These are phyloP conservation scores for Cepaea nemoralis DNA, from an alignment of 1,140 invertebrate genomes.

Conservation along the genomic window DNA sequence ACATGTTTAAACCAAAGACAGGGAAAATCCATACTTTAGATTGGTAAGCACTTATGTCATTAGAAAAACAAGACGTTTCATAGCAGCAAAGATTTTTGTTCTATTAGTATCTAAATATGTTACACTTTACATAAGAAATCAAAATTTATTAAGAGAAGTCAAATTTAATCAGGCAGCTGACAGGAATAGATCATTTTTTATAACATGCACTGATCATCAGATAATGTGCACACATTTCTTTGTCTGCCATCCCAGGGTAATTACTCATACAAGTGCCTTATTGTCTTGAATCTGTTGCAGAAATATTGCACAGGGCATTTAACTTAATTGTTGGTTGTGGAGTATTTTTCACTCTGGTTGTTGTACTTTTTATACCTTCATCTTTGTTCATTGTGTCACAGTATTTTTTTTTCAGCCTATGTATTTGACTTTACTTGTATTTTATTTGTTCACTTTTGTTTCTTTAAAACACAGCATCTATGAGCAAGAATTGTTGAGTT, in stretches of 20 bases:
- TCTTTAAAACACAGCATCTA: too few relatives aligned
- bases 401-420: background rate
- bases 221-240: background rate
- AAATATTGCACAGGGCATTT: background rate
- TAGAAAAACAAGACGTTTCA: too few relatives aligned
- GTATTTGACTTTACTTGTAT: background rate
- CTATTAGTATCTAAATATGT: too few relatives aligned
- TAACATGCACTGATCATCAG: too few relatives aligned
- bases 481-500: too few relatives aligned
- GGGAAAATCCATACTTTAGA: too few relatives aligned
- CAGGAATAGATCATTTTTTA: too few relatives aligned
- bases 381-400: background rate
- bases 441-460: background rate
- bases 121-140: too few relatives aligned
- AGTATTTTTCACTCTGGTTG: constrained; percentile 6
- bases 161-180: background rate
- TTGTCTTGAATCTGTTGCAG: background rate
- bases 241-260: background rate
- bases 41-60: too few relatives aligned
- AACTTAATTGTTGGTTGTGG: constrained; percentile 8
- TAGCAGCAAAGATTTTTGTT: too few relatives aligned
- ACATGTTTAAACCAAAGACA: too few relatives aligned
- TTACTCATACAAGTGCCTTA: constrained; percentile 16
- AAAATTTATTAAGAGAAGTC: too few relatives aligned
- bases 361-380: background rate